These are phyloP conservation scores for Seriola aureovittata DNA, from an alignment of 2,113 vertebrate species.

Conservation along the genomic window DNA sequence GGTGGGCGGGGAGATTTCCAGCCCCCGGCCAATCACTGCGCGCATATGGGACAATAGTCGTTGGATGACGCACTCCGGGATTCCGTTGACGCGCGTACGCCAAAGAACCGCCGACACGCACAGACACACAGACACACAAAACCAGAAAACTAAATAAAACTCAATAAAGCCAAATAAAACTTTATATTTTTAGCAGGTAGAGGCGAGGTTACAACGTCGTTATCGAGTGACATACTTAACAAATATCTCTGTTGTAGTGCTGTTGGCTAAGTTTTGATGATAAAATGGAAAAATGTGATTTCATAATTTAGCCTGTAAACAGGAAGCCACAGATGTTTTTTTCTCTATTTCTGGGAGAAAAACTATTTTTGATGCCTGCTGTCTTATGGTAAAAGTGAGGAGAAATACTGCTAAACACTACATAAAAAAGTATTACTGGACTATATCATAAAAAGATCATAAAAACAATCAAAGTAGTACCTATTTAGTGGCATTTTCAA, in stretches of 20 bases:
- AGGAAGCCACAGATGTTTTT: slow-evolving; percentile 32
- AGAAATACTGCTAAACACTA: neutral
- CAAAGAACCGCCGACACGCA: slow-evolving; percentile 49
- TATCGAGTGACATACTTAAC: neutral
- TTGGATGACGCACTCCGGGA: slow-evolving; percentile 93
- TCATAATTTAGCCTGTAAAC: slow-evolving; percentile 15
- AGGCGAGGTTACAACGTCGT: neutral
- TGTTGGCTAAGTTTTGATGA: neutral
- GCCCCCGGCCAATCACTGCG: slow-evolving; percentile 78
- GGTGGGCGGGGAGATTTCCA: slow-evolving; percentile 89
- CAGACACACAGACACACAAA: neutral
- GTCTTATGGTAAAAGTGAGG: neutral
- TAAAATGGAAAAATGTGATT: slow-evolving; percentile 25
- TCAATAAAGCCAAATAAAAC: slow-evolving; percentile 1
- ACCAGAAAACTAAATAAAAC: slow-evolving; percentile 5
- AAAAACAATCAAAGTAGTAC: too few relatives aligned
- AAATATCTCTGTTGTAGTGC: neutral
- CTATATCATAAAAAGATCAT: too few relatives aligned
- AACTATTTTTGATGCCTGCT: neutral
- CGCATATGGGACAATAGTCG: slow-evolving; percentile 75
- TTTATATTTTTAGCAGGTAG: neutral
- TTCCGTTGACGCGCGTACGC: slow-evolving; percentile 94
- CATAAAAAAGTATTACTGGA: neutral
- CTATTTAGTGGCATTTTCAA: too few relatives aligned
- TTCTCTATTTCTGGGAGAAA: slow-evolving; percentile 28